phyloP scores from a whole-genome alignment of 2,113 vertebrate genomes.

The Salvelinus sp. region DNA sequence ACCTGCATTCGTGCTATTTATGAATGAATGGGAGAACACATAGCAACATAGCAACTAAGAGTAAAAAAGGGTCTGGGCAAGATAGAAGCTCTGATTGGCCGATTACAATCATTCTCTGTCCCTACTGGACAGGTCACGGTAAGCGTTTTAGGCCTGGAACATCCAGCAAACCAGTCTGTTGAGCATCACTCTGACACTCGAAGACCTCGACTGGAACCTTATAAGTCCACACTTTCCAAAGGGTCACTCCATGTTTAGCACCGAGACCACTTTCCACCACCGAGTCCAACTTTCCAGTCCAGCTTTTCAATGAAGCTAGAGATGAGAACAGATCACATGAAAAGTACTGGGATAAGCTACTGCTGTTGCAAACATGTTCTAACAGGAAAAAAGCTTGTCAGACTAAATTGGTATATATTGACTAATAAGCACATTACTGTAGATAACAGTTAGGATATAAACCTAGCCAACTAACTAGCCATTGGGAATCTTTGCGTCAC shows the following conservation, averaged over 20 bases:
- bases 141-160: not conserved
- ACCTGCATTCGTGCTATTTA: too few species aligned
- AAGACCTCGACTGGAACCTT: not conserved
- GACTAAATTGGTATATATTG: too few species aligned
- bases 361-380: too few species aligned
- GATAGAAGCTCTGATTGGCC: not conserved
- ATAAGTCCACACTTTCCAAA: not conserved
- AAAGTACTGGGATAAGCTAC: too few species aligned
- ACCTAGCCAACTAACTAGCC: too few species aligned
- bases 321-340: too few species aligned
- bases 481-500: too few species aligned
- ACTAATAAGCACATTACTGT: too few species aligned
- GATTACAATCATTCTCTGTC: constrained; percentile 24
- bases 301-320: too few species aligned
- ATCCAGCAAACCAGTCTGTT: constrained; percentile 29
- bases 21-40: not conserved
- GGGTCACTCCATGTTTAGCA: not conserved
- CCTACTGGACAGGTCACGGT: constrained; percentile 1
- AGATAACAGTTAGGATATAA: too few species aligned
- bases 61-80: not conserved
- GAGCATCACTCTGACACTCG: not conserved
- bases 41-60: not conserved
- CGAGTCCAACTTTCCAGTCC: not conserved
- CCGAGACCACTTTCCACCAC: not conserved
- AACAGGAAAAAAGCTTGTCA: too few species aligned